phyloP scores from a whole-genome alignment of 2,797 vertebrate species.

The Neosilurus mollespiculum region DNA sequence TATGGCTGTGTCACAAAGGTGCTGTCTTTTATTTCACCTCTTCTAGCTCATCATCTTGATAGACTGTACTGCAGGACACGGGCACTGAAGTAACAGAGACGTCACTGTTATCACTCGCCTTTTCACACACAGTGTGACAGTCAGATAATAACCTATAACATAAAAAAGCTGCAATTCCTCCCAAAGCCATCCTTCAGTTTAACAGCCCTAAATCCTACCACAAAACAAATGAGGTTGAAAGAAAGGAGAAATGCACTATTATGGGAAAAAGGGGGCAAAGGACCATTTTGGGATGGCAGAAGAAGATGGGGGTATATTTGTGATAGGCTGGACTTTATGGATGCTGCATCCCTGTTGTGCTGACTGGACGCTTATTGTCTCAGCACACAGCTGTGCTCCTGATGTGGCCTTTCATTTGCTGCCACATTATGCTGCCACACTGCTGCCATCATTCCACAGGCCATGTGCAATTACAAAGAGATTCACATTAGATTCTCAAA shows the following conservation, averaged over 20 bases:
- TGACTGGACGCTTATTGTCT: constrained; percentile 44
- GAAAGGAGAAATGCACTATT: constrained; percentile 61
- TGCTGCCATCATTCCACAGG: constrained; percentile 23
- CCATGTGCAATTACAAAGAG: constrained; percentile 28
- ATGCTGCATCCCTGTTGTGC: constrained; percentile 41
- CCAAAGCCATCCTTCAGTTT: constrained; percentile 71
- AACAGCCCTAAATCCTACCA: constrained; percentile 69
- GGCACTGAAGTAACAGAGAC: constrained; percentile 61
- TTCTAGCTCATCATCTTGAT: constrained; percentile 40
- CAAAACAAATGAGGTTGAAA: constrained; percentile 69
- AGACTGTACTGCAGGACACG: constrained; percentile 54
- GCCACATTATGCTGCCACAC: constrained; percentile 39
- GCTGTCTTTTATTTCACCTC: constrained; percentile 62
- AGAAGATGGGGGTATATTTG: constrained; percentile 46
- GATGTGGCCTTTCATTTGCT: constrained; percentile 35
- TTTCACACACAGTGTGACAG: constrained; percentile 57
- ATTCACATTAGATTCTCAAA: constrained; percentile 29
- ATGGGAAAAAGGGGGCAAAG: constrained; percentile 51
- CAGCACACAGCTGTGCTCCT: constrained; percentile 33
- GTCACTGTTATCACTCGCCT: constrained; percentile 59
- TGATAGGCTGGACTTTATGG: constrained; percentile 31
- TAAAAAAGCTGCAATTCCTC: constrained; percentile 72
- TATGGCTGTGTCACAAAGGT: constrained; percentile 58
- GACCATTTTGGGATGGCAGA: constrained; percentile 40
- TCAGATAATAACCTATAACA: constrained; percentile 73